A percentile compares a stretch with the other conserved stretches of the same genome.
These are phyloP conservation scores for Megaustenia siamemsis DNA, from an alignment of 2,888 invertebrate genomes.

Conservation along the genomic window DNA sequence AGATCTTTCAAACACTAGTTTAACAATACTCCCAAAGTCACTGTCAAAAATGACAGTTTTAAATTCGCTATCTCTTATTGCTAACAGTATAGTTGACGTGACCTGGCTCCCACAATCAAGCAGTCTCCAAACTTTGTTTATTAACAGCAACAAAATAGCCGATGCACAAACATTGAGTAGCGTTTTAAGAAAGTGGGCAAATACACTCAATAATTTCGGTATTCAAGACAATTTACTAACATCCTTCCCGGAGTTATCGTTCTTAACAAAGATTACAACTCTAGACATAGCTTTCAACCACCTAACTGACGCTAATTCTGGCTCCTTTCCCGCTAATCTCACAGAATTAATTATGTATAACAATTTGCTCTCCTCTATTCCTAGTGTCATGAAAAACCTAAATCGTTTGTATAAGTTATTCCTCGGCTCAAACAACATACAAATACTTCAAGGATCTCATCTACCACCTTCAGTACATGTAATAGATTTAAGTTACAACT, in stretches of 20 bases:
- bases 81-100: background rate
- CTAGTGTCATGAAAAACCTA: background rate
- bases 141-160: background rate
- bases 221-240: background rate
- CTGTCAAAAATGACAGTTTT: background rate
- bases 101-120: background rate
- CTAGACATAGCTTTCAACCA: background rate
- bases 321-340: background rate
- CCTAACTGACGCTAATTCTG: background rate
- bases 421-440: background rate
- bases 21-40: background rate
- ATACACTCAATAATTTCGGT: background rate
- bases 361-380: background rate
- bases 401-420: background rate
- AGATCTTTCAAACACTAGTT: background rate
- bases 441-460: background rate
- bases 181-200: background rate
- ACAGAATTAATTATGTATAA: background rate
- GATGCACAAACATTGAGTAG: background rate
- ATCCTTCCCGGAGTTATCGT: background rate
- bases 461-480: no score
- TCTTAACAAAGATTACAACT: background rate
- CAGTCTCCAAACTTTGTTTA: background rate
- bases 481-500: no score
- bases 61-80: background rate